Evolutionary conservation across 2,888 invertebrate species (phyloP), one percentile per base, ranked within the genome.

Genomic region (Dryobota labecula): DNA sequence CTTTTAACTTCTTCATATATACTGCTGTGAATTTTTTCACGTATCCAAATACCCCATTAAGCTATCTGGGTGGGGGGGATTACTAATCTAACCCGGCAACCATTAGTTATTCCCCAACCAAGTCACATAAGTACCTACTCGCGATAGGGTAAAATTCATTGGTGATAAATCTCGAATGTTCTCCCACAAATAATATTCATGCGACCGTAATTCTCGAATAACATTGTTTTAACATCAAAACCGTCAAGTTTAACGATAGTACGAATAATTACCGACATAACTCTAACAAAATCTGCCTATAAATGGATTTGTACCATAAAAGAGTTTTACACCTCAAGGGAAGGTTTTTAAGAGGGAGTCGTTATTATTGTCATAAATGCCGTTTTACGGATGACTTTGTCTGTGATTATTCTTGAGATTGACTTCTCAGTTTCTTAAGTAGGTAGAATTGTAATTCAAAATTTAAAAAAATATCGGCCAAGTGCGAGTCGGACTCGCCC

Each of bases 181-280:
- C 36, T 13, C n/a, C 27, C 27, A 53, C 63, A 67, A 80, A 80
- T 77, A 60, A 68, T 60, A 74, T 67, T 64, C 60, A 80, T 80
- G 27, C 41, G 56, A 36, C 30, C 30, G 24, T 78, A 70, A 70
- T 61, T 67, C 56, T 38, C 56, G 36, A 54, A 70, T 69, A 66
- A 76, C 79, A 75, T 69, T 82, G 74, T 79, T 77, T 76, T 76
- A 76, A 61, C 60, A 69, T 24, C 49, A 49, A 82, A 80, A 77
- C 73, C 70, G 72, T 67, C 20, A 82, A 80, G 67, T 78, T 84
- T 83, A 73, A 82, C 69, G 70, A 70, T 65, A 62, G 45, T 57
- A 62, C 38, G 58, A 60, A 76, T 76, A 74, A 83, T 84, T 84
- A 84, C 78, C 60, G 76, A 62, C 70, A 24, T 53, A n/a, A 61